These are phyloP conservation scores for Latrodectus hesperus DNA, from an alignment of 2,888 invertebrate genomes.

Conservation along the genomic window DNA sequence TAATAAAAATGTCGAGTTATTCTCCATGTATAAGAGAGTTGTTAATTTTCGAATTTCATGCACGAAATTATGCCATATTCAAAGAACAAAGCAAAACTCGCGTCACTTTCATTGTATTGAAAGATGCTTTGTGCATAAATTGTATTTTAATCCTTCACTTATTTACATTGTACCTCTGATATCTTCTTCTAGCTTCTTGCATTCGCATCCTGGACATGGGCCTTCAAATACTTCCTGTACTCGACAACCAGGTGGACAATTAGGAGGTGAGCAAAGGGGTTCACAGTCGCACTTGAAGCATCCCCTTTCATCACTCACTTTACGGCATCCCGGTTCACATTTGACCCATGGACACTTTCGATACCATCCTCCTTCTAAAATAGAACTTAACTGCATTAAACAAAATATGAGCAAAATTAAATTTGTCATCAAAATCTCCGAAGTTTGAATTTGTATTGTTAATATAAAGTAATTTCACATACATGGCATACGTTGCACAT, in stretches of 20 bases:
- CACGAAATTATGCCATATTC: too few relatives aligned
- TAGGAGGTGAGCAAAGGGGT: conserved; percentile 13
- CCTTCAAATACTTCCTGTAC: conserved; percentile 33
- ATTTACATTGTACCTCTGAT: not conserved
- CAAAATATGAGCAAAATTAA: not conserved
- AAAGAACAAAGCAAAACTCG: too few relatives aligned
- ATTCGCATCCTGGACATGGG: conserved; percentile 46
- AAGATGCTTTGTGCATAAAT: too few relatives aligned
- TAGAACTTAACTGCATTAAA: not conserved
- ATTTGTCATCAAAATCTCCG: not conserved
- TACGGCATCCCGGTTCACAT: conserved; percentile 10
- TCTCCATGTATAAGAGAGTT: too few relatives aligned
- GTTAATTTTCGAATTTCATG: too few relatives aligned
- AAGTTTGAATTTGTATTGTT: not conserved
- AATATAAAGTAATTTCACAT: not conserved
- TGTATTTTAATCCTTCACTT: too few relatives aligned
- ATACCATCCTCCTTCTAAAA: not conserved
- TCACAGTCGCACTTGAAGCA: conserved; percentile 50
- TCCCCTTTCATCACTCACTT: not conserved
- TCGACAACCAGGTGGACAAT: conserved; percentile 34
- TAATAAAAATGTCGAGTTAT: too few relatives aligned
- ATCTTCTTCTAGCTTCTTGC: conserved; percentile 23
- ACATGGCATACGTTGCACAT: not conserved
- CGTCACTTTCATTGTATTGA: too few relatives aligned
- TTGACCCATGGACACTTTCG: conserved; percentile 3